A percentile compares a stretch with the other conserved stretches of the same genome.
phyloP scores from a whole-genome alignment of 1,140 invertebrate genomes.

The Parasteatoda tepidariorum region DNA sequence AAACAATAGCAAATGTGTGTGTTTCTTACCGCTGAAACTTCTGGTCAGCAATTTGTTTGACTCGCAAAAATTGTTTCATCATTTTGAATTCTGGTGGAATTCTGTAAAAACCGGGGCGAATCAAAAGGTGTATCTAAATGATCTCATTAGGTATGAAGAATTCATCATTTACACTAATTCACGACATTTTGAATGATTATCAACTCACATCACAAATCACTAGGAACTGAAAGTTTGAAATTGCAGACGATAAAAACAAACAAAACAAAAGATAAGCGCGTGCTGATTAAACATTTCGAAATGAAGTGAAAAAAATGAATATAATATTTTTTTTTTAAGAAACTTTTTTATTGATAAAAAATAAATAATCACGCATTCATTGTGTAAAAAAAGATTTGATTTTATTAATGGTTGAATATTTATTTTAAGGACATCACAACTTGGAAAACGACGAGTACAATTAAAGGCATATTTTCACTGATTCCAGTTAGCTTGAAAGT shows the following conservation, averaged over 20 bases:
- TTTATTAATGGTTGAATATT: too few relatives aligned
- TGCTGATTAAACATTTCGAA: too few relatives aligned
- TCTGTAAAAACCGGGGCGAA: background rate
- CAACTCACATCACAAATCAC: background rate
- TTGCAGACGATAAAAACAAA: background rate
- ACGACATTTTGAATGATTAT: background rate
- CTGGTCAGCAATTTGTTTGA: constrained; percentile 89
- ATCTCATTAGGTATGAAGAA: background rate
- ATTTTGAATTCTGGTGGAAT: constrained; percentile 68
- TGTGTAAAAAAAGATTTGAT: too few relatives aligned
- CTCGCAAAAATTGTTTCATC: constrained; percentile 89
- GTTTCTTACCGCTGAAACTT: constrained; percentile 89
- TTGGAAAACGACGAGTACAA: too few relatives aligned
- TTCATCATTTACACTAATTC: background rate
- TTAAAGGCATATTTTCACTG: too few relatives aligned
- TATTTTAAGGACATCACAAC: too few relatives aligned
- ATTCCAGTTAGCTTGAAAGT: too few relatives aligned
- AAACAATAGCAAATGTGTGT: constrained; percentile 21
- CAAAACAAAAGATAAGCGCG: background rate
- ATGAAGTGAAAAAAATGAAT: too few relatives aligned
- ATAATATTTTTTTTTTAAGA: too few relatives aligned
- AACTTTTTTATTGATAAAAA: too few relatives aligned
- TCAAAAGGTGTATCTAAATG: background rate
- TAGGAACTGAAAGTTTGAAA: background rate
- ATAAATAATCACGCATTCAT: too few relatives aligned